Evolutionary conservation across 1,140 invertebrate species (phyloP), one percentile per base, ranked within the genome.

Genomic region (Drosophila arawakana): DNA sequence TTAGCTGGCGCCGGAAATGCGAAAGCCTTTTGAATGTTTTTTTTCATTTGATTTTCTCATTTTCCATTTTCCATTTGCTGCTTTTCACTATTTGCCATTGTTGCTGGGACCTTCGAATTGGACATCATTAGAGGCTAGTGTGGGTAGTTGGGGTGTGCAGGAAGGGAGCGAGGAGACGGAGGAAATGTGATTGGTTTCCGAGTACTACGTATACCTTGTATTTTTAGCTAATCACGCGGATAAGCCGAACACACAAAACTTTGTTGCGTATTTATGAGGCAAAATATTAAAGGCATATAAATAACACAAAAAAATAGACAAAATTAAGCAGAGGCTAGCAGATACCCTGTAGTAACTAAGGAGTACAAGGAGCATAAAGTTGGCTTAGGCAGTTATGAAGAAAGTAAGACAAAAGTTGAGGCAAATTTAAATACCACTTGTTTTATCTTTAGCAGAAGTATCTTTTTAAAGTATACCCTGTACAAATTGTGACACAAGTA

Each of bases 1-100:
- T 86, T 86, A 85, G 82, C 72, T 81, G 82, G 82, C 82, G 82
- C 82, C 82, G 82, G 82, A 85, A 86, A 85, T 85, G 79, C 79
- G 79, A 85, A 81, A 82, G 76, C 65, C 79, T 79, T 85, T 73
- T 73, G 47, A 73, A 61, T 55, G 41, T 21, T 21, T 21, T 21
- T 21, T 21, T 21, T 49, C 37, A 54, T 54, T 54, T 54, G 9
- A 54, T 54, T 39, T 57, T 41, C 9, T 3, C 4, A 41, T 21
- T 59, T 21, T 55, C 39, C 1, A 35, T 60, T 54, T 39, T 34
- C 9, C 34, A 25, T 83, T 61, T 58, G 52, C 52, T 34, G 57
- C 34, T 58, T 41, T 55, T 30, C 25, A 30, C 37, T 78, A 37
- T 50, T 57, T 43, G 55, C 44, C 44, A 25, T 57, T 37, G 8